Evolutionary conservation across 2,888 invertebrate genomes (phyloP).

Genomic region (Tiliacea citrago): DNA sequence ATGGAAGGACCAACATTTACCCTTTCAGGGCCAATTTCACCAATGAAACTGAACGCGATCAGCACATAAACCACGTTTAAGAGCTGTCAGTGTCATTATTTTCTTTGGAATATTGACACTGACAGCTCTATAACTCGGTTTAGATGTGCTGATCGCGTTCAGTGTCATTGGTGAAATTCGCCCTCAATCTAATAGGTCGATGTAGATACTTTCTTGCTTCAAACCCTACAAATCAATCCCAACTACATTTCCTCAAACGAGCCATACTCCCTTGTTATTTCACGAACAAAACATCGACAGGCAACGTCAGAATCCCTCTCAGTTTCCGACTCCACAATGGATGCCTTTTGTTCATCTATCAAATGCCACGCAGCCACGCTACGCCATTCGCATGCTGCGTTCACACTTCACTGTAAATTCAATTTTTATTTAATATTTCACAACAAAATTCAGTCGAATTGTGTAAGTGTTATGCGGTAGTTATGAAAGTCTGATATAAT

Average conservation of each 20-base stretch:
- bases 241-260: slow-evolving; percentile 31
- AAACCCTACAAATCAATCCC: slow-evolving; percentile 18
- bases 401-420: slow-evolving; percentile 31
- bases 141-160: too few species aligned
- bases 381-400: slow-evolving; percentile 28
- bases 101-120: too few species aligned
- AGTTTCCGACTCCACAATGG: slow-evolving; percentile 43
- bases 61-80: too few species aligned
- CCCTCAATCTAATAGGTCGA: not conserved
- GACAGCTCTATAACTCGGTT: too few species aligned
- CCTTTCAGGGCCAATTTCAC: too few species aligned
- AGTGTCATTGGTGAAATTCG: too few species aligned
- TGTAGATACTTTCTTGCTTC: not conserved
- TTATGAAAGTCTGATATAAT: slow-evolving; percentile 46
- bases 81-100: too few species aligned
- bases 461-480: slow-evolving; percentile 49
- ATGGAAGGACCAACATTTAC: not conserved
- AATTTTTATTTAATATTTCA: slow-evolving; percentile 36
- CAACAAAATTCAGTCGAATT: slow-evolving; percentile 44
- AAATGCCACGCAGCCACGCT: slow-evolving; percentile 13
- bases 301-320: slow-evolving; percentile 48
- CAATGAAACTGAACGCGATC: too few species aligned
- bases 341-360: slow-evolving; percentile 52
- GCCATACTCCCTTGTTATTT: slow-evolving; percentile 23
- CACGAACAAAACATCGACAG: slow-evolving; percentile 60